A percentile compares a stretch with the other conserved stretches of the same genome.
Conservation (phyloP, 2,797 vertebrate genomes). For the Nothura maculosa region DNA sequence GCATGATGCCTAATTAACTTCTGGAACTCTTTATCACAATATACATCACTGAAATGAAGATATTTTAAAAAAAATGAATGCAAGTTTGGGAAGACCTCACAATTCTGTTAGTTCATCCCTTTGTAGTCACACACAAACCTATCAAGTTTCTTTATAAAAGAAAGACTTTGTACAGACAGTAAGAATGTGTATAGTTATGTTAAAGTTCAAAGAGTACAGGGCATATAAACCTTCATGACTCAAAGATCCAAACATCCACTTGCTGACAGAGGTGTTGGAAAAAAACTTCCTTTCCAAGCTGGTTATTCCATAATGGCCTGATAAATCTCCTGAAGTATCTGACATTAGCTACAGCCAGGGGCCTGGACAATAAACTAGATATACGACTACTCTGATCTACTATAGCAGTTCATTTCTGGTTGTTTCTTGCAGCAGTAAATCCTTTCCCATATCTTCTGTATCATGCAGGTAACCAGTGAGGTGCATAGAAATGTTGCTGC, state of each 20-base stretch:
- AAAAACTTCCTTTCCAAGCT: background rate
- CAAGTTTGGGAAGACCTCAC: background rate
- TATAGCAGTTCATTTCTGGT: background rate
- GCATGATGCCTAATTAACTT: background rate
- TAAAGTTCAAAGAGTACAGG: background rate
- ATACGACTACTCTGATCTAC: background rate
- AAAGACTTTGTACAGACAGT: background rate
- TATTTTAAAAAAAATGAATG: background rate
- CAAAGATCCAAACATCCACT: background rate
- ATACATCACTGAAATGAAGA: background rate
- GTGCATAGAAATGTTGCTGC: background rate
- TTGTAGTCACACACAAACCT: background rate
- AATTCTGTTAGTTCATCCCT: background rate
- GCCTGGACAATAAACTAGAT: background rate
- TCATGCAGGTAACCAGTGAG: background rate
- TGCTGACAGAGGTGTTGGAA: background rate
- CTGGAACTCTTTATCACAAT: background rate
- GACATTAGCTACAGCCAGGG: background rate
- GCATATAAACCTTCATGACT: background rate
- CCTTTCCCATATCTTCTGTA: background rate
- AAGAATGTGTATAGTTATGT: background rate
- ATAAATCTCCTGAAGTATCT: background rate
- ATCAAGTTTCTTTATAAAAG: background rate
- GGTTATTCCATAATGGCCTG: background rate
- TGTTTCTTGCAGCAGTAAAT: background rate